Conservation (phyloP, 2,113 vertebrate species). For the Pan troglodytes region NHGRI_mPanTro3-v2.1_pri NC_072403.2:11935001-11935500, state of each 20-base stretch:
- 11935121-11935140: not conserved
- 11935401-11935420: not conserved
- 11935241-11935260: not conserved
- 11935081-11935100: not conserved
- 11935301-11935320: not conserved
- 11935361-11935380: not conserved
- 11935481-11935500: not conserved
- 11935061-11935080: not conserved
- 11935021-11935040: not conserved
- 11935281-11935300: not conserved
- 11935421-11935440: not conserved
- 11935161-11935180: not conserved
- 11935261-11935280: not conserved
- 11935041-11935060: not conserved
- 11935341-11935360: constrained; percentile 19
- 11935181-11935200: not conserved
- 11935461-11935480: not conserved
- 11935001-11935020: not conserved
- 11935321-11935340: not conserved
- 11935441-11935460: not conserved
- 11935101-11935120: not conserved
- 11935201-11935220: not conserved
- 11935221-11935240: too few species aligned
- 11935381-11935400: not conserved
- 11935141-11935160: not conserved